Evolutionary conservation across 2,113 vertebrate species (phyloP).

Genomic region (Ochotona princeps): DNA sequence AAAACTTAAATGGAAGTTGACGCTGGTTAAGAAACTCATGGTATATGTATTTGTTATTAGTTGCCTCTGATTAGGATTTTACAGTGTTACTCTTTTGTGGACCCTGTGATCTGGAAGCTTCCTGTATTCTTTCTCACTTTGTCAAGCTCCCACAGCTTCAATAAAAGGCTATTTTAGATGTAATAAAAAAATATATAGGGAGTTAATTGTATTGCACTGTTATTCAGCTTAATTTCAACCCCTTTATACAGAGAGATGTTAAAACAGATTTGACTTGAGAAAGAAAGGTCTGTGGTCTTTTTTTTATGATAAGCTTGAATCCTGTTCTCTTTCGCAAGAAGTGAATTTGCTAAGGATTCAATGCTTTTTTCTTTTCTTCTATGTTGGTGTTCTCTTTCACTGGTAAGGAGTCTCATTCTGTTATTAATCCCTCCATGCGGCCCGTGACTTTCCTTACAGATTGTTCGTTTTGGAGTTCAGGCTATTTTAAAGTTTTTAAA

Average conservation of each 20-base stretch:
- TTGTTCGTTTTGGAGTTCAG: no score
- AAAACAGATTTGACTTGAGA: not conserved
- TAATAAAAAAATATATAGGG: not conserved
- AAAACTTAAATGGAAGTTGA: not conserved
- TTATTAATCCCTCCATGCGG: no score
- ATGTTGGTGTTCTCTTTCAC: no score
- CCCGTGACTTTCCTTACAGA: no score
- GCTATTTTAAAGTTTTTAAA: no score
- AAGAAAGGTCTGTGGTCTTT: not conserved
- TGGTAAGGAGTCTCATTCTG: no score
- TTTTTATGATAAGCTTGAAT: not conserved
- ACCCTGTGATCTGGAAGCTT: conserved; percentile 34
- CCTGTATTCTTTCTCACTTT: not conserved
- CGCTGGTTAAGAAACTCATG: not conserved
- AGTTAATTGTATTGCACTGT: not conserved
- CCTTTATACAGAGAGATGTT: not conserved
- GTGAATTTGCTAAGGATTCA: not conserved
- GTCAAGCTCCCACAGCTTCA: not conserved
- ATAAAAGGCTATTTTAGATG: not conserved
- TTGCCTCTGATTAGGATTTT: not conserved
- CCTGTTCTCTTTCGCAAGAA: not conserved
- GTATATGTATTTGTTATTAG: not conserved
- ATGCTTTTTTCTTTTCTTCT: no score
- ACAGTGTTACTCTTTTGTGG: conserved; percentile 25
- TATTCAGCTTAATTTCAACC: not conserved